Base-by-base conservation (phyloP, 2,888 invertebrate species). In the Villa cingulata region DNA sequence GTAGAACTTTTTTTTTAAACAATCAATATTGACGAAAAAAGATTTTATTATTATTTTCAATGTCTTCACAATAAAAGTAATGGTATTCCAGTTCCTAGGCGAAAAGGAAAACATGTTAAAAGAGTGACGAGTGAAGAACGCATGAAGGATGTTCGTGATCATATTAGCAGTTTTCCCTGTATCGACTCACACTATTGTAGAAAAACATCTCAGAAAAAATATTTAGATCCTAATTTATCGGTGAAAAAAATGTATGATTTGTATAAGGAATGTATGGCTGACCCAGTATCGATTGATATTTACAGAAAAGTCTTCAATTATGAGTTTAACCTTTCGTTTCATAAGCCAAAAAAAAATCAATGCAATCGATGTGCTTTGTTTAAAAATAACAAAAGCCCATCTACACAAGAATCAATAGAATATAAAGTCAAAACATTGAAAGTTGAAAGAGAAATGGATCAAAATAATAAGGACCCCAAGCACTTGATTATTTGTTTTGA, bases 111-210 rank as follows among this genome's bases (percentile, higher is more conserved):
- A 45, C 29, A 49, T 36, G 37, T 45, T 12, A 40, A 49, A 43
- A 47, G 41, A 43, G 49, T 49, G 46, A 48, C 37, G 40, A 38
- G 46, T 40, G 49, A 48, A 14, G 37, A 48, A 29, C 42, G 46
- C 42, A 45, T 44, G 37, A 41, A 54, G 16, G 45, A 40, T 45
- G 45, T 53, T 29, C 23, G 41, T 34, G 18, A 50, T 27, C 53
- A 55, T 42, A 53, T 55, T 29, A 39, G 44, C 36, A 43, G 49
- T 40, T 53, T 54, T 51, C 46, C 51, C 27, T 47, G 43, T 38
- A 46, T 54, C 43, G 49, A 52, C 29, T 52, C 54, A 7, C 52
- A 51, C 38, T 49, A 51, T 42, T 51, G 48, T 43, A 18, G 49
- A 43, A 36, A 36, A 39, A 37, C 37, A 14, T 41, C 37, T n/a